phyloP scores from a whole-genome alignment of 2,113 vertebrate species.

The Leptobrachium ailaonicum region DNA sequence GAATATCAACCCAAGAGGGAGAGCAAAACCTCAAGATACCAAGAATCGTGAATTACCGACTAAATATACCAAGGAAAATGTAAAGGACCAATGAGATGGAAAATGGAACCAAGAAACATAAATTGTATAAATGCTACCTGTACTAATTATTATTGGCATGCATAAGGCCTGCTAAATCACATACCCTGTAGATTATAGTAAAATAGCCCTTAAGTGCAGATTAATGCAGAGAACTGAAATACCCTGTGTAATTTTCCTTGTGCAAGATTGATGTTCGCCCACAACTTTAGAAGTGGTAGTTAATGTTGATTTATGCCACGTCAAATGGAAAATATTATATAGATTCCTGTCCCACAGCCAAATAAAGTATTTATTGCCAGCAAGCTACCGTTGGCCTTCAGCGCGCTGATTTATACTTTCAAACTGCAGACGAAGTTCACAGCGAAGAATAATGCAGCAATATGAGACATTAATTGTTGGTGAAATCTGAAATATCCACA shows the following conservation, averaged over 20 bases:
- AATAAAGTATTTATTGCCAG: slow-evolving; percentile 53
- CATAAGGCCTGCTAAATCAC: background rate
- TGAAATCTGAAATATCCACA: background rate
- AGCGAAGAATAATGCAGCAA: slow-evolving; percentile 14
- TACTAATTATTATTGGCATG: slow-evolving; percentile 15
- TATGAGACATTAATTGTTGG: slow-evolving; percentile 9
- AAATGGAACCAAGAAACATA: background rate
- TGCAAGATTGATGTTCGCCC: slow-evolving; percentile 52
- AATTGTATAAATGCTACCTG: background rate
- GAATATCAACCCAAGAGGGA: background rate
- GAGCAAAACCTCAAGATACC: background rate
- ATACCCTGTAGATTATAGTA: slow-evolving; percentile 35
- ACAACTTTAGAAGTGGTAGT: slow-evolving; percentile 36
- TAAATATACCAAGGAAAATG: background rate
- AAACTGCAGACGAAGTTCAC: slow-evolving; percentile 3
- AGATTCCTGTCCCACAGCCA: slow-evolving; percentile 46
- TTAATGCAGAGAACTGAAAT: slow-evolving; percentile 3
- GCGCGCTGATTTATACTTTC: slow-evolving; percentile 48
- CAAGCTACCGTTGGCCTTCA: slow-evolving; percentile 44
- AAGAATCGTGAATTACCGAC: background rate
- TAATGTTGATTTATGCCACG: slow-evolving; percentile 55
- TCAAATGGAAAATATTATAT: slow-evolving; percentile 45
- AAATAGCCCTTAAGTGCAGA: slow-evolving; percentile 44
- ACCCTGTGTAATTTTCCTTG: slow-evolving; percentile 42
- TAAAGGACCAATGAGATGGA: background rate